Evolutionary conservation across 2,888 invertebrate species (phyloP).

Genomic region (Nineta flava): DNA sequence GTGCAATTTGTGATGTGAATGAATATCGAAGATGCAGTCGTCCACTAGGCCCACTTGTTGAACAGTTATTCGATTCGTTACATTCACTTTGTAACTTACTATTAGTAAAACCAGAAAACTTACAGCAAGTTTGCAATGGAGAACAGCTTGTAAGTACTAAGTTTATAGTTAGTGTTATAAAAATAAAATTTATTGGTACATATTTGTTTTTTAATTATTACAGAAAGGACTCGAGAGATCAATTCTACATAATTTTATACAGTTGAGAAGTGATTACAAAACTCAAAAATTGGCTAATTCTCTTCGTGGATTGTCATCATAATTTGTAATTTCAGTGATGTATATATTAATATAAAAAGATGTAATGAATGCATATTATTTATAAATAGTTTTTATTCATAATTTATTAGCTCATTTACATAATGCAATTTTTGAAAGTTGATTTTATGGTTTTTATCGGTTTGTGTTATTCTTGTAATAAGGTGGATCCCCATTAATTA

Average conservation of each 20-base stretch:
- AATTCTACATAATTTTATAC: constrained; percentile 83
- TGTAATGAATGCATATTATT: not conserved
- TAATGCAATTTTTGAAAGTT: too few species aligned
- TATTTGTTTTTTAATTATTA: constrained; percentile 23
- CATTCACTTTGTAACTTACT: constrained; percentile 92
- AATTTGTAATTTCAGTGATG: not conserved
- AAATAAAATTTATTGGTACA: too few species aligned
- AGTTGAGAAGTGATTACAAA: constrained; percentile 86
- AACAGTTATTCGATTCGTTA: constrained; percentile 83
- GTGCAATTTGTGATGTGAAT: constrained; percentile 94
- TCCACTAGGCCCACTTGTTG: constrained; percentile 56
- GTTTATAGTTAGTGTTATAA: constrained; percentile 5
- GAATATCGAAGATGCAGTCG: constrained; percentile 88
- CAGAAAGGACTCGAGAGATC: constrained; percentile 82
- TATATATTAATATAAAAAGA: not conserved
- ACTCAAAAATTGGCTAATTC: constrained; percentile 42
- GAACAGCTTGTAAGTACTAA: constrained; percentile 67
- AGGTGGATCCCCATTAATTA: too few species aligned
- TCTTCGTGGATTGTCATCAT: not conserved
- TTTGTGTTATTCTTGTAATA: too few species aligned
- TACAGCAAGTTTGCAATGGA: constrained; percentile 87
- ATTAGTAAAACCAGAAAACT: constrained; percentile 88
- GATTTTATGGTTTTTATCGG: too few species aligned
- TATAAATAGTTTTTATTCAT: too few species aligned
- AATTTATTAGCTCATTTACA: too few species aligned